Percentiles rank a stretch among this genome's conserved stretches.
phyloP scores from a whole-genome alignment of 2,797 vertebrate species.

The Pteropus rufus region DNA sequence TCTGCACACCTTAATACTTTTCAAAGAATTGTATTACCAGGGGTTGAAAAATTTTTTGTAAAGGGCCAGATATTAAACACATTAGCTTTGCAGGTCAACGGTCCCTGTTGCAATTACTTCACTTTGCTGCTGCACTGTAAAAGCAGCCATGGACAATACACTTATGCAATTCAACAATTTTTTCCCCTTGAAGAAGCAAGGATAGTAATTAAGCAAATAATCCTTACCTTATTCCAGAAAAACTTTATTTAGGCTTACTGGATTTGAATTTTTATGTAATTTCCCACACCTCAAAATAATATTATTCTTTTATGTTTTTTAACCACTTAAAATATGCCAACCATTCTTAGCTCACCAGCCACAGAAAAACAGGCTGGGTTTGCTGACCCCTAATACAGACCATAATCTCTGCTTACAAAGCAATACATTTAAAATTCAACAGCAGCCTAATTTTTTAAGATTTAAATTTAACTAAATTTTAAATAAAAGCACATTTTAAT shows the following conservation, averaged over 20 bases:
- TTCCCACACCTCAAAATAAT: not conserved
- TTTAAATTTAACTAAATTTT: constrained; percentile 6
- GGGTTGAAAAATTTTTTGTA: not conserved
- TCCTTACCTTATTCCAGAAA: not conserved
- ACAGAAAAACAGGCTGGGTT: not conserved
- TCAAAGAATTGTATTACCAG: not conserved
- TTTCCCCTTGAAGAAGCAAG: not conserved
- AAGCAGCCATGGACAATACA: not conserved
- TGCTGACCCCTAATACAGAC: not conserved
- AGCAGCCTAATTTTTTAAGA: not conserved
- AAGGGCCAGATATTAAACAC: not conserved
- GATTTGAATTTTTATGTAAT: constrained; percentile 1
- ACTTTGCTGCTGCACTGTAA: not conserved
- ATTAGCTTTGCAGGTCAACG: not conserved
- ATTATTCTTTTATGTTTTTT: not conserved
- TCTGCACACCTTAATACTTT: not conserved
- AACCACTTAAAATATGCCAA: not conserved
- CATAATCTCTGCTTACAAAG: not conserved
- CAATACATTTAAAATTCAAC: not conserved
- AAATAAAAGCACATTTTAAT: not conserved
- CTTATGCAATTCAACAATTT: not conserved
- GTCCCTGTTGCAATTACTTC: not conserved
- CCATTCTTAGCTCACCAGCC: not conserved
- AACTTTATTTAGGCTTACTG: not conserved
- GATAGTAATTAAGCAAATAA: not conserved